A percentile compares a stretch with the other conserved stretches of the same genome.
phyloP scores from a whole-genome alignment of 2,113 vertebrate genomes.

The Trochalopteron elliotii region DNA sequence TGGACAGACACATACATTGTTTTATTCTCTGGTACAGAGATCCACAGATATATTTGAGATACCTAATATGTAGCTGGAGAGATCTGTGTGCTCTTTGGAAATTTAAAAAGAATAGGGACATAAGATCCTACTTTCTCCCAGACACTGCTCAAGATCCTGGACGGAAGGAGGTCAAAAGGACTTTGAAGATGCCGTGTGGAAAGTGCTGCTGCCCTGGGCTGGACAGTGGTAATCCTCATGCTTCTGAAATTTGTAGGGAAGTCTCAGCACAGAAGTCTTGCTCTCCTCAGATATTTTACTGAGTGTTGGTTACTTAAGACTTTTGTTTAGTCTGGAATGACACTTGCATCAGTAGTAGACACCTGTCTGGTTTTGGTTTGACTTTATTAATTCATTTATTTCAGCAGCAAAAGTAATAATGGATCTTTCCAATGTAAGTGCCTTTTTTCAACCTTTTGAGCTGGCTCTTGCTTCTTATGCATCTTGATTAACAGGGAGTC shows the following conservation, averaged over 20 bases:
- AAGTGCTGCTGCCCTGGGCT: neutral
- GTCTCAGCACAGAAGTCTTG: neutral
- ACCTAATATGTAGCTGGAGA: neutral
- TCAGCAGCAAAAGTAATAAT: neutral
- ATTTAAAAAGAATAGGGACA: neutral
- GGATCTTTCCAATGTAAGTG: neutral
- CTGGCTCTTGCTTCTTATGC: neutral
- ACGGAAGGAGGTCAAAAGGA: neutral
- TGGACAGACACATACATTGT: neutral
- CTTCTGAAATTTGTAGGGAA: neutral
- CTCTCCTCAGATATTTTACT: neutral
- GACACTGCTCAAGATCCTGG: neutral
- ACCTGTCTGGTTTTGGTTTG: neutral
- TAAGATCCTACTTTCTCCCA: neutral
- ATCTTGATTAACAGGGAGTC: neutral
- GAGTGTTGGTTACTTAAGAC: neutral
- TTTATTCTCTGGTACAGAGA: neutral
- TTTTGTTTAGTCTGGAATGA: neutral
- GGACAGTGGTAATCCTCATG: rapidly evolving
- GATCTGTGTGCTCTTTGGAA: neutral
- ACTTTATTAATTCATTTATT: neutral
- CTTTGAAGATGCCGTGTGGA: neutral
- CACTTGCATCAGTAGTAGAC: neutral
- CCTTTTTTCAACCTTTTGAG: neutral
- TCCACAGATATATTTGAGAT: neutral